Evolutionary conservation across 2,797 vertebrate species (phyloP).

Genomic region (Myotis findleyi): DNA sequence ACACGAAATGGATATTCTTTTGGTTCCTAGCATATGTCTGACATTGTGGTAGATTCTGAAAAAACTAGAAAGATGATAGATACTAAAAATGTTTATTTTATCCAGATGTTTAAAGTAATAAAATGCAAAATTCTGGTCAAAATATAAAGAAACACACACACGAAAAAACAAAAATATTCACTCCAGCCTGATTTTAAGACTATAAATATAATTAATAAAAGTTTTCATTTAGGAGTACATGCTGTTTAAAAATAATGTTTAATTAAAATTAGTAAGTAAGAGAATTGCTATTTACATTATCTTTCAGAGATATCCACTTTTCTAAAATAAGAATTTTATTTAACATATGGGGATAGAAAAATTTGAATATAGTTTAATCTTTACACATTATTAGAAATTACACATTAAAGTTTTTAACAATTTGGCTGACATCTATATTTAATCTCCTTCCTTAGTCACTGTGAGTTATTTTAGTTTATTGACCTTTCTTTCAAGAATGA

Average conservation of each 20-base stretch:
- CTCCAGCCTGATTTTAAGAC: not conserved
- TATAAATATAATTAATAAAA: not conserved
- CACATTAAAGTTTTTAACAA: not conserved
- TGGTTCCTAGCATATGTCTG: not conserved
- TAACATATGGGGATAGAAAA: not conserved
- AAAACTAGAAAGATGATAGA: not conserved
- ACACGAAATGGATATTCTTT: not conserved
- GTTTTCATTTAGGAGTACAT: not conserved
- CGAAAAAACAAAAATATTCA: not conserved
- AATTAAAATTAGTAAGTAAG: not conserved
- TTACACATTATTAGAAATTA: slow-evolving; percentile 20
- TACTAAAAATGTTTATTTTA: not conserved
- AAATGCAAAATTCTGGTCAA: not conserved
- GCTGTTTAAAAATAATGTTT: not conserved
- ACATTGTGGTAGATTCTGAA: not conserved
- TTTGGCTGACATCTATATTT: slow-evolving; percentile 25
- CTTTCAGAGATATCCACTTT: not conserved
- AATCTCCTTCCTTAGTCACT: not conserved
- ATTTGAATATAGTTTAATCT: not conserved
- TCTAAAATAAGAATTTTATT: slow-evolving; percentile 12
- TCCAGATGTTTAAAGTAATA: not conserved
- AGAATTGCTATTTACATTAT: not conserved
- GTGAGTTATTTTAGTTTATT: slow-evolving; percentile 27
- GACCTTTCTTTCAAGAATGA: slow-evolving; percentile 24
- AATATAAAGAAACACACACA: not conserved